Conservation (phyloP, 2,797 vertebrate species). For the Danio jaintianensis region DNA sequence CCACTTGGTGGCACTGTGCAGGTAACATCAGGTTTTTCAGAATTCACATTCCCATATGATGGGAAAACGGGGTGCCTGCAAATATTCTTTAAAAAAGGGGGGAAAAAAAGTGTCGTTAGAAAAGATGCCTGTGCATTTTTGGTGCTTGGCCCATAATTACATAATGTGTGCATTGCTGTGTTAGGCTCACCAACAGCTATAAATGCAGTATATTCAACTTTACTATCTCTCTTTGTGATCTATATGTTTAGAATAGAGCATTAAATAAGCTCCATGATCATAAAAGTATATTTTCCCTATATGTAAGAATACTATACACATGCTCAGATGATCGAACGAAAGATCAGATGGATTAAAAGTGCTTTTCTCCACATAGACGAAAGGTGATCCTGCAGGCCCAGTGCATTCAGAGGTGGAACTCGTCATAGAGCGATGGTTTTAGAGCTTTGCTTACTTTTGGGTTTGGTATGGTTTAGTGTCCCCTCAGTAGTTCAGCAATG, state of each 20-base stretch:
- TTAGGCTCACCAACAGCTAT: not conserved
- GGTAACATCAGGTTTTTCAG: no score
- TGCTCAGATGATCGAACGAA: not conserved
- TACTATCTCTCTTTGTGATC: not conserved
- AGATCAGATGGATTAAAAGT: not conserved
- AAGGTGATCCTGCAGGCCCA: not conserved
- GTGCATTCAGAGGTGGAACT: constrained; percentile 13
- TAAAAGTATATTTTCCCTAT: not conserved
- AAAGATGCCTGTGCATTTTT: no score
- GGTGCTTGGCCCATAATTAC: no score
- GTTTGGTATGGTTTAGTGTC: constrained; percentile 45
- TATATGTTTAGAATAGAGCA: not conserved
- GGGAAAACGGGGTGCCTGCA: no score
- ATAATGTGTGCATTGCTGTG: not conserved
- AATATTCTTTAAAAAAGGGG: no score
- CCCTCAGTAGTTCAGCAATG: constrained; percentile 40
- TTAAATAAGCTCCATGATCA: not conserved
- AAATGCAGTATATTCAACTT: not conserved
- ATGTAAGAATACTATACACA: not conserved
- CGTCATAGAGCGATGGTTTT: constrained; percentile 2
- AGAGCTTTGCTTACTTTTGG: constrained; percentile 5
- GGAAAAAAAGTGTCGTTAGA: no score
- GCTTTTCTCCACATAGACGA: not conserved
- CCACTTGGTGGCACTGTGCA: no score
- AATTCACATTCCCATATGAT: no score